phyloP scores from a whole-genome alignment of 30 jellyfish, hydroid and myxozoan genomes.

The Aurelia sp. region DNA sequence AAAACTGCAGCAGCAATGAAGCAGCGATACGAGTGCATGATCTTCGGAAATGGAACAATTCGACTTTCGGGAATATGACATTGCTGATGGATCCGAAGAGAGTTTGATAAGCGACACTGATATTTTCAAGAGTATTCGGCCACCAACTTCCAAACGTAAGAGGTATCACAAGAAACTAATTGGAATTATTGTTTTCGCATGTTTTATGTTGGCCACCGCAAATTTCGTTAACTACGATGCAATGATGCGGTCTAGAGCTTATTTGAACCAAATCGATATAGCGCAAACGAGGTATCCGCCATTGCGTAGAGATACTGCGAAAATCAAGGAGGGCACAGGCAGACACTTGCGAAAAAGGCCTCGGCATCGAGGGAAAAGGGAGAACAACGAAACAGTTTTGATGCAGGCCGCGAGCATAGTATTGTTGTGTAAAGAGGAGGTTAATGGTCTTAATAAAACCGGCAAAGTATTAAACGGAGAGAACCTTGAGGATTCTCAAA shows the following conservation, averaged over 20 bases:
- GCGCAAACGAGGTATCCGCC: neutral
- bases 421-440: neutral
- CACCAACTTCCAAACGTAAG: constrained; percentile 1
- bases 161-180: constrained; percentile 17
- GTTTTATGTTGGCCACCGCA: neutral
- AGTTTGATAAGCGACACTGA: constrained; percentile 50
- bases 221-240: neutral
- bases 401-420: too few relatives aligned
- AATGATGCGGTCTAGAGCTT: neutral
- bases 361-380: neutral
- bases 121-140: constrained; percentile 28
- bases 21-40: too few relatives aligned
- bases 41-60: constrained; percentile 7
- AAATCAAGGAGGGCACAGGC: neutral
- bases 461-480: too few relatives aligned
- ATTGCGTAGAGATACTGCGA: neutral
- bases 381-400: too few relatives aligned
- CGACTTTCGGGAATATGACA: neutral
- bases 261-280: neutral
- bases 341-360: neutral
- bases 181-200: neutral
- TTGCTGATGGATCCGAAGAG: constrained; percentile 7
- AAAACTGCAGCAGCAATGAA: too few relatives aligned
- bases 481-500: too few relatives aligned
- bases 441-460: too few relatives aligned